Evolutionary conservation across 92 coral and sea anemone genomes (phyloP), one percentile per base, ranked within the genome.

Genomic region (Palythoa grandis): DNA sequence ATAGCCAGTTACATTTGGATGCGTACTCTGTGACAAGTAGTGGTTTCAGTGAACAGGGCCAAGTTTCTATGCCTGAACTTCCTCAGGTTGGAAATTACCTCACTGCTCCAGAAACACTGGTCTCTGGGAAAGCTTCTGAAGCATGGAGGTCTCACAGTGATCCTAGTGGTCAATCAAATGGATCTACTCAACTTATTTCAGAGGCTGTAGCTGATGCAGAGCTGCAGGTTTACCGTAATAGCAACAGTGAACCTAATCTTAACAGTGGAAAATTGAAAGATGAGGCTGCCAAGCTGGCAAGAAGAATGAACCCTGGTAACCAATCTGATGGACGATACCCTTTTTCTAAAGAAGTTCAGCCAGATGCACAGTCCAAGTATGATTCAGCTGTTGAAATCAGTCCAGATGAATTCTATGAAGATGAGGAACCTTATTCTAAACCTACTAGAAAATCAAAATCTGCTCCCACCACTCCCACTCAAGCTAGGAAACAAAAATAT

Each of bases 81-180:
- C 92, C 88, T 47, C 88, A 87, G 77, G 88, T 87, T 70, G 95
- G 88, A 29, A 84, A 87, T 17, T 89, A 90, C 57, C 87, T 91
- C 63, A 77, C 82, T 35, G 53, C 78, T 22, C 87, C 83, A 84
- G 87, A 88, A 77, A 74, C 87, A 25, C 25, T 86, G 11, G 88
- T 82, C 57, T 83, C 77, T 54, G 84, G 84, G 8, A 93, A 92
- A 69, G 76, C 87, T 48, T 75, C 85, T 61, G 89, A 91, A 78
- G 94, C 88, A 0, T 92, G 98, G 95, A 85, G 99, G 60, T 97
- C 96, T 24, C 99, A 93, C 66, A 97, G 99, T 77, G 99, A 97
- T 77, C 99, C 98, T 17, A 94, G 92, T 39, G 97, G 98, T 47
- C 91, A 89, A 38, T 80, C 86, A 71, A 91, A 94, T 74, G 98